Percentiles rank a stretch among this genome's conserved stretches.
Conservation (phyloP, 2,113 vertebrate genomes). For the Promerops cafer region DNA sequence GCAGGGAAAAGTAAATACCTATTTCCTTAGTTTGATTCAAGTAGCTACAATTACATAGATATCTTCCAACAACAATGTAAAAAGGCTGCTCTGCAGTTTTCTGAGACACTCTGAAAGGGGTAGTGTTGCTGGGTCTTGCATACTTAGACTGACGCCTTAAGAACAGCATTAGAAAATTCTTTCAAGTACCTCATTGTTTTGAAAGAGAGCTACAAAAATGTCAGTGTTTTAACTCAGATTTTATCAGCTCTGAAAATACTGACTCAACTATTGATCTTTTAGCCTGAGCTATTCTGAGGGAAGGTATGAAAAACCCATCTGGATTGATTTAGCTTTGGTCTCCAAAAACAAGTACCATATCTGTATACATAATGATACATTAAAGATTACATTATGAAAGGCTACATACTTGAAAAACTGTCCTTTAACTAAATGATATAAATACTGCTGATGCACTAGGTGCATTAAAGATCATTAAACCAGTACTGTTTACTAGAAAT, state of each 20-base stretch:
- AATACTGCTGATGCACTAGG: neutral
- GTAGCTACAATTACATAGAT: neutral
- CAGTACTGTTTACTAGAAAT: neutral
- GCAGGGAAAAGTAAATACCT: neutral
- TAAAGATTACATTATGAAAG: neutral
- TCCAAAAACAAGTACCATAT: neutral
- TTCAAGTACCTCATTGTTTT: constrained; percentile 12
- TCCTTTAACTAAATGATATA: neutral
- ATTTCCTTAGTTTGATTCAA: neutral
- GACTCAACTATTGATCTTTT: constrained; percentile 25
- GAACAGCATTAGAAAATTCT: neutral
- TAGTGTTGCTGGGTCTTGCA: neutral
- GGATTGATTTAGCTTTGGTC: constrained; percentile 35
- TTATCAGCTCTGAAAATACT: constrained; percentile 43
- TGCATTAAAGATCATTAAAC: neutral
- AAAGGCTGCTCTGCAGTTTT: neutral
- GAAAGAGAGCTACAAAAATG: constrained; percentile 12
- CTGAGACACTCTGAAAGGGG: neutral
- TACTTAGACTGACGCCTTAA: neutral
- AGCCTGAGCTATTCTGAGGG: neutral
- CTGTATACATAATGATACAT: neutral
- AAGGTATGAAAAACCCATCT: constrained; percentile 8
- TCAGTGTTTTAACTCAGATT: constrained; percentile 15
- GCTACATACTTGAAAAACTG: neutral
- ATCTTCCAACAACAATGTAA: neutral